Conservation (phyloP, 2,113 vertebrate genomes). For the Gavialis gangeticus region DNA sequence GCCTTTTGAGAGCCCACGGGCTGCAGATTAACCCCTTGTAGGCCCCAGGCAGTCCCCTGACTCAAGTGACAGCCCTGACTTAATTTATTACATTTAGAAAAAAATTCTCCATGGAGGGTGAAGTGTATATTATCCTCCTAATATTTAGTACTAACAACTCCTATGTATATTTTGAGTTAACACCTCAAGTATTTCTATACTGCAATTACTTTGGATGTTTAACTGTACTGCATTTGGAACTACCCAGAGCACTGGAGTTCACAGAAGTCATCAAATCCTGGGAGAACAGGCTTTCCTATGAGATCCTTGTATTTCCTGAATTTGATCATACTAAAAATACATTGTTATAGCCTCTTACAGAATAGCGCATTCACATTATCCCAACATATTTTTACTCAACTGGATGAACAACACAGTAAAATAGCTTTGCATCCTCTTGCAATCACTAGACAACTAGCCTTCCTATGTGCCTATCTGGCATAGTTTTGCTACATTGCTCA, state of each 20-base stretch:
- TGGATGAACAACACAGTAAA: neutral
- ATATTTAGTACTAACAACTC: neutral
- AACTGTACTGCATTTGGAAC: neutral
- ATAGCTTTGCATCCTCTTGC: neutral
- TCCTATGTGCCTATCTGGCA: neutral
- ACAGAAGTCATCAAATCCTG: neutral
- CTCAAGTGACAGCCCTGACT: neutral
- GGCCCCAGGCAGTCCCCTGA: too few relatives aligned
- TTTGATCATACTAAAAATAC: neutral
- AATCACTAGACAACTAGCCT: rapidly evolving
- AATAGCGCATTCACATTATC: neutral
- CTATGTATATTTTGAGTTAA: neutral
- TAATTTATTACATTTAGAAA: neutral
- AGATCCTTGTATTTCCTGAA: neutral
- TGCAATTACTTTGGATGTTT: neutral
- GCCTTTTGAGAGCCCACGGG: too few relatives aligned
- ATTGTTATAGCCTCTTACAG: neutral
- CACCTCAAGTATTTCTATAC: neutral
- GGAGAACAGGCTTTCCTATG: neutral
- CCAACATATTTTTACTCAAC: neutral
- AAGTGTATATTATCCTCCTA: neutral
- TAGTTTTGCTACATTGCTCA: neutral
- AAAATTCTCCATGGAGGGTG: neutral
- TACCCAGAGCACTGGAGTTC: neutral
- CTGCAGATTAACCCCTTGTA: too few relatives aligned